Base-by-base conservation (phyloP, 2,113 vertebrate genomes). In the Agelaius phoeniceus region DNA sequence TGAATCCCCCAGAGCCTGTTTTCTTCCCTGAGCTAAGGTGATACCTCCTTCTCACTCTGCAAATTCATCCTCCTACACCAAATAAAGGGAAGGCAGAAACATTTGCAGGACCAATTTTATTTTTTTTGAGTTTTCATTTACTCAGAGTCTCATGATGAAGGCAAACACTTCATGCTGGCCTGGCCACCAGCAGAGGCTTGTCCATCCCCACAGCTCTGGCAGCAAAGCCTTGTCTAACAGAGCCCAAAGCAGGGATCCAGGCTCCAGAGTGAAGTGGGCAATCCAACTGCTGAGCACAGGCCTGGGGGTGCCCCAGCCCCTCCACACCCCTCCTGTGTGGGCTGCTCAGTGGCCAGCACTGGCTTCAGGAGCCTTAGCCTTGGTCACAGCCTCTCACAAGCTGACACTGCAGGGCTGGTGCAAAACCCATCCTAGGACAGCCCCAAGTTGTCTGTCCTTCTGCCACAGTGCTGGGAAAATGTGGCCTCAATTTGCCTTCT, bases 371-470 rank as follows among this genome's bases (percentile, higher is more conserved):
- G 43, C 27, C 2, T 10, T 3, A 13, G 19, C 55, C 55, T 24
- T 43, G 54, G 35, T 28, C 67, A 17, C 16, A 0, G 9, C 43
- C 37, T 59, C 44, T 21, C 6, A 2, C 0, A 4, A 24, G 52
- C 23, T 4, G 3, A 28, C 0, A 1, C 39, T 1, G 1, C 48
- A 24, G 66, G 55, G 19, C 15, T 1, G 1, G 15, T 26, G 15
- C 18, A 39, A 51, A 81, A 19, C 12, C 26, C 44, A 9, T 10
- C 43, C 28, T 1, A 49, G 2, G 43, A 46, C 58, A 71, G 23
- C 46, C 52, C 30, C 67, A 2, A 1, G 6, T 3, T 9, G 14
- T 61, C 43, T 80, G 63, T 92, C 21, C 80, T 35, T 35, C 41
- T 15, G 3, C n/a, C 66, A 41, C 59, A 46, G 35, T 0, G 0